A percentile compares a stretch with the other conserved stretches of the same genome.
phyloP scores from a whole-genome alignment of 1,140 invertebrate genomes.

The Heliconius nattereri region DNA sequence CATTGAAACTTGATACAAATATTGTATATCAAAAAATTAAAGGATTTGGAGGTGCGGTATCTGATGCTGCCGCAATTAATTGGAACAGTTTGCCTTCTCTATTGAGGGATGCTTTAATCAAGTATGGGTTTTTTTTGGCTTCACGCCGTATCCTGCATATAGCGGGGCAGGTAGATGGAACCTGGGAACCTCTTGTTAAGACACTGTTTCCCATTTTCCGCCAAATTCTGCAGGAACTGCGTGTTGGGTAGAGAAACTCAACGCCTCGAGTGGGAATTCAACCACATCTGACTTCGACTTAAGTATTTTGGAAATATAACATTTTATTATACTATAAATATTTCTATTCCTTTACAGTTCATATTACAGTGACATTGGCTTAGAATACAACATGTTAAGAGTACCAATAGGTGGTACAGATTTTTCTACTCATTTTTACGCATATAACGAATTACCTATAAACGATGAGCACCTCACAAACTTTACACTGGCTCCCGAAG shows the following conservation, averaged over 20 bases:
- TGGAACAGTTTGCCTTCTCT: conserved; percentile 82
- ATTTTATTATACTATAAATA: neutral
- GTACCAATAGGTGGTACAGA: conserved; percentile 92
- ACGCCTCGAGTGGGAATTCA: too few species aligned
- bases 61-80: conserved; percentile 91
- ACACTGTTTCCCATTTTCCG: too few species aligned
- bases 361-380: conserved; percentile 82
- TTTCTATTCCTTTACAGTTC: conserved; percentile 62
- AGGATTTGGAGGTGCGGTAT: conserved; percentile 95
- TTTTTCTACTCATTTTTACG: conserved; percentile 83
- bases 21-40: conserved; percentile 83
- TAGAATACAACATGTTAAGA: conserved; percentile 88
- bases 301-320: too few species aligned
- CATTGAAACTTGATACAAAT: conserved; percentile 45
- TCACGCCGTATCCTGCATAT: too few species aligned
- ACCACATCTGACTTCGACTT: too few species aligned
- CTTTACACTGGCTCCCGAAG: conserved; percentile 86
- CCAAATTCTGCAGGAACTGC: too few species aligned
- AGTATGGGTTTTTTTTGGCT: conserved; percentile 63
- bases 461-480: conserved; percentile 84
- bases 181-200: too few species aligned
- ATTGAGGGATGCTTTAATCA: conserved; percentile 83
- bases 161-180: too few species aligned
- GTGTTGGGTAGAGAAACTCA: too few species aligned
- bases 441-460: conserved; percentile 78